Conservation (phyloP, 35 echinoderm and acorn worm species). For the Stichopus chloronotus region DNA sequence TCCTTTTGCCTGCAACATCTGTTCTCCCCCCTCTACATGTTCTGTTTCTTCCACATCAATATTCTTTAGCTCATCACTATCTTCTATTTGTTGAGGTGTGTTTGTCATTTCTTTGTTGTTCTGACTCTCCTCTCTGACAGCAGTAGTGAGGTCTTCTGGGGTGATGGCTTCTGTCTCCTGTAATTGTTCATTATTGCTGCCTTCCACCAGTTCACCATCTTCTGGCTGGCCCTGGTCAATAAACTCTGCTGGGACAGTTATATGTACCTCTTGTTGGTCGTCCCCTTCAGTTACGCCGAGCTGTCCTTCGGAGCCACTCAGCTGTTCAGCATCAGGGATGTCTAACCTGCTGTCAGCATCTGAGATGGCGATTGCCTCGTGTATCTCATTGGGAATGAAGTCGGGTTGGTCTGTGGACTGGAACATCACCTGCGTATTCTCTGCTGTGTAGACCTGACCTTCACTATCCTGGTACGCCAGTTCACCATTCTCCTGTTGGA, state of each 20-base stretch:
- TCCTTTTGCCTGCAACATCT: neutral
- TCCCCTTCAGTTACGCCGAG: neutral
- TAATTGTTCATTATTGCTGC: neutral
- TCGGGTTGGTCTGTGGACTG: slow-evolving; percentile 12
- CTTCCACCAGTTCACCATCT: neutral
- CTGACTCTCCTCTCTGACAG: neutral
- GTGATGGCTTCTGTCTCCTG: neutral
- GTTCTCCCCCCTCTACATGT: neutral
- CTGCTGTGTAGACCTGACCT: slow-evolving; percentile 35
- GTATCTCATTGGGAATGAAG: slow-evolving; percentile 34
- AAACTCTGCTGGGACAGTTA: neutral
- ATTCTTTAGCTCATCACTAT: neutral
- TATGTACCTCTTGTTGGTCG: slow-evolving; percentile 13
- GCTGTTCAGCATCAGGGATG: neutral
- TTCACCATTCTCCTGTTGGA: slow-evolving; percentile 42
- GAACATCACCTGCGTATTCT: slow-evolving; percentile 44
- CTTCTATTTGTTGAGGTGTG: neutral
- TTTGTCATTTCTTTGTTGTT: neutral
- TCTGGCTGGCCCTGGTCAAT: neutral
- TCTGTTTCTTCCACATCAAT: neutral
- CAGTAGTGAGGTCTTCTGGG: neutral
- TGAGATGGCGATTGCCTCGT: slow-evolving; percentile 33
- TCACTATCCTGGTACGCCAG: slow-evolving; percentile 45
- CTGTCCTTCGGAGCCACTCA: slow-evolving; percentile 1
- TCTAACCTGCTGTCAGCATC: neutral